Base-by-base conservation (phyloP, 2,113 vertebrate species). In the Sebastes schlegelii region DNA sequence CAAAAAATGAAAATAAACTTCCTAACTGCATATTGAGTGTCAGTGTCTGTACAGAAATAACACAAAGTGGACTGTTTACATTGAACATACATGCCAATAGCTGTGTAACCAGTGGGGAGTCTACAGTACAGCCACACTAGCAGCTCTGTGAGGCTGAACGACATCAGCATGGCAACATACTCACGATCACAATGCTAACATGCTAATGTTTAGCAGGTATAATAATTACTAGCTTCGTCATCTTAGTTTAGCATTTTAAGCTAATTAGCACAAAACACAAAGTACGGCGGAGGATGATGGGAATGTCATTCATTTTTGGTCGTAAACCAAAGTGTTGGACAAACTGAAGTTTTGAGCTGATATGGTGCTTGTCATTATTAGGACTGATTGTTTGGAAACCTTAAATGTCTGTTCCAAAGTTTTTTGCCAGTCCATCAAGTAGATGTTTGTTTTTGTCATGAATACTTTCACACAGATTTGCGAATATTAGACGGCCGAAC, bases 1-100 rank as follows among this genome's bases (percentile, higher is more conserved):
- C 51, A 54, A 82, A 21, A 82, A 71, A 74, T 46, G 12, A 77
- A 75, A 64, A 74, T 4, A 70, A 76, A 80, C 42, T 14, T 73
- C 17, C 54, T 2, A 6, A 26, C 26, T 73, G 21, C 40, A 62
- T 8, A 58, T 8, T 54, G 26, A 52, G n/a, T 43, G 23, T 46
- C 62, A 13, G 21, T 49, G 68, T 67, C 55, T 13, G 7, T 42
- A 21, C 43, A 79, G 34, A 64, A 72, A 79, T 65, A 69, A 80
- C 17, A 65, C 0, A 1, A 48, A 46, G 13, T 43, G 11, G 2
- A 68, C 23, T 8, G 42, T 63, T 57, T 60, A 48, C 16, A 46
- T 80, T 64, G 9, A 23, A 54, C 17, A 51, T 16, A n/a, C 40
- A 61, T 4, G 9, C 1, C 2, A 43, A 16, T 8, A 60, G 11